phyloP scores from a whole-genome alignment of 2,113 vertebrate species.

The Taurulus bubalis region DNA sequence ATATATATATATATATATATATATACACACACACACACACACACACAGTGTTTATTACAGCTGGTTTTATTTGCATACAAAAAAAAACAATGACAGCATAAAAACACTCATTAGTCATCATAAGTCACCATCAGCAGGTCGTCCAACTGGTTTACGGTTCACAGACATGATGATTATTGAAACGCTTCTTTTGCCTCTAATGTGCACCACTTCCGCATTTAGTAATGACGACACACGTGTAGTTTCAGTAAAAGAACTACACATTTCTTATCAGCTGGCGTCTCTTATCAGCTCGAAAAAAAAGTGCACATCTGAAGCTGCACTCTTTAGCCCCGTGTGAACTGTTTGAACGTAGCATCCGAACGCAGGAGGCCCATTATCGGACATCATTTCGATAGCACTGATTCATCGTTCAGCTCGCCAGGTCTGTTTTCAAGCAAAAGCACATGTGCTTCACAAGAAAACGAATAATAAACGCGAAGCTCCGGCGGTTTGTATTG shows the following conservation, averaged over 20 bases:
- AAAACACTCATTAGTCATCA: background rate
- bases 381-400: conserved; percentile 16
- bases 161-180: rapidly evolving
- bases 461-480: background rate
- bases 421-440: background rate
- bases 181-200: background rate
- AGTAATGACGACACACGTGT: conserved; percentile 52
- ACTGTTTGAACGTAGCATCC: background rate
- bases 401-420: background rate
- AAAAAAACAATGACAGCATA: background rate
- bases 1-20: too few relatives aligned
- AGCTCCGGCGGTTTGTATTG: rapidly evolving
- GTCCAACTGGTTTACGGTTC: background rate
- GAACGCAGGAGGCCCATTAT: conserved; percentile 16
- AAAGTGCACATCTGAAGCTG: background rate
- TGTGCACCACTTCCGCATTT: conserved; percentile 47
- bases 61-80: background rate
- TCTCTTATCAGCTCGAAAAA: too few relatives aligned
- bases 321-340: background rate
- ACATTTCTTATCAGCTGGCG: background rate
- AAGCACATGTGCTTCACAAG: background rate
- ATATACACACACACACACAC: too few relatives aligned
- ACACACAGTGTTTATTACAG: background rate
- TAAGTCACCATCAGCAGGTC: background rate
- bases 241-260: conserved; percentile 39